Percentiles rank a stretch among this genome's conserved stretches.
Evolutionary conservation across 2,113 vertebrate genomes (phyloP).

Genomic region (Ursus arctos): DNA sequence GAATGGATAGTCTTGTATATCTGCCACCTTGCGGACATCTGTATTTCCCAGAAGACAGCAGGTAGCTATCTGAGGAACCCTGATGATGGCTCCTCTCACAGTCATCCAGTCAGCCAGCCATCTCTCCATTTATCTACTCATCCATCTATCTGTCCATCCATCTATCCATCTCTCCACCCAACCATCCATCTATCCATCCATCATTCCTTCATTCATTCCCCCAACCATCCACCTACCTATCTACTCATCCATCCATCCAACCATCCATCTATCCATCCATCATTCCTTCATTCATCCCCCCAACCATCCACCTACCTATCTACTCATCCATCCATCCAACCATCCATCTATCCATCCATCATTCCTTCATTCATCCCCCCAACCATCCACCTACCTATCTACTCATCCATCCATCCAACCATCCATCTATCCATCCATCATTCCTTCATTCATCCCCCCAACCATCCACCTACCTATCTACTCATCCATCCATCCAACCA

Average conservation of each 20-base stretch:
- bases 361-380: too few species aligned
- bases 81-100: not conserved
- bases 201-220: not conserved
- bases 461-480: not conserved
- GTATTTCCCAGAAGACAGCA: not conserved
- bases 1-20: not conserved
- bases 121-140: not conserved
- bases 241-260: not conserved
- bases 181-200: not conserved
- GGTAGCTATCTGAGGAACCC: not conserved
- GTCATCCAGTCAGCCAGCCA: not conserved
- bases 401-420: not conserved
- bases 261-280: too few species aligned
- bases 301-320: not conserved
- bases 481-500: not conserved
- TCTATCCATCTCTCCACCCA: not conserved
- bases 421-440: not conserved
- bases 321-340: not conserved
- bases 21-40: not conserved
- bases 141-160: not conserved
- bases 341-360: not conserved
- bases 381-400: not conserved
- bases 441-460: not conserved
- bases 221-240: not conserved
- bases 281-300: not conserved